A percentile compares a stretch with the other conserved stretches of the same genome.
Evolutionary conservation across 2,888 invertebrate genomes (phyloP).

Genomic region (Drosophila macrothrix): DNA sequence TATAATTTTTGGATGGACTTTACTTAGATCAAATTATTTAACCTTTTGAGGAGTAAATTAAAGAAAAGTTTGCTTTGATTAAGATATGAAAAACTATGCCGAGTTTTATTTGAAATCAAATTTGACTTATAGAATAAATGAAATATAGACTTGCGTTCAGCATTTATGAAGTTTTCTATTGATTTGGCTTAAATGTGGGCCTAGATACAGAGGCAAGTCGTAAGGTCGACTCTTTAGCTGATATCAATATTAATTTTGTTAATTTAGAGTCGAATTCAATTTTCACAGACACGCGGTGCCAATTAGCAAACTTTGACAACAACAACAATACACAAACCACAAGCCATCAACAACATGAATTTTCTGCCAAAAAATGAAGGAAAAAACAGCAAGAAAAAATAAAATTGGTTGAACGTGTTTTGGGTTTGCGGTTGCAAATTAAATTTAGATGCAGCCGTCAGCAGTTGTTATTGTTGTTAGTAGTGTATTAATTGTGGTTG

Average conservation of each 20-base stretch:
- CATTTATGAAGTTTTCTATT: no score
- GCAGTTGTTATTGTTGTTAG: conserved; percentile 20
- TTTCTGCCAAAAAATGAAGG: conserved; percentile 58
- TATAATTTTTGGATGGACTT: not conserved
- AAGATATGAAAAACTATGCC: not conserved
- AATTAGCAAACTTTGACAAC: conserved; percentile 69
- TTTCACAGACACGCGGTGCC: conserved; percentile 45
- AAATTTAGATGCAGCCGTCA: conserved; percentile 67
- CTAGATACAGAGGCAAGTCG: not conserved
- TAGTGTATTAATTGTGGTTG: conserved; percentile 20
- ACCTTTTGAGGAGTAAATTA: not conserved
- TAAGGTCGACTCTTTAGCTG: not conserved
- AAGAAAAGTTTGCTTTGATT: not conserved
- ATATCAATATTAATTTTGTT: conserved; percentile 25
- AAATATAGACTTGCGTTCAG: no score
- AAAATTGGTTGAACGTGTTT: conserved; percentile 58
- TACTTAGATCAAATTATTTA: not conserved
- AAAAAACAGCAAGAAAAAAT: conserved; percentile 9
- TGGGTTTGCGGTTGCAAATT: conserved; percentile 51
- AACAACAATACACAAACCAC: conserved; percentile 34
- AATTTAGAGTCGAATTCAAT: conserved; percentile 23
- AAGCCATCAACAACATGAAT: conserved; percentile 43
- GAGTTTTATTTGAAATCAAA: not conserved
- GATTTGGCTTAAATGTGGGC: not conserved
- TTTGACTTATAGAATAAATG: not conserved